Base-by-base conservation (phyloP, 2,797 vertebrate genomes). In the Peromyscus aztecus region DNA sequence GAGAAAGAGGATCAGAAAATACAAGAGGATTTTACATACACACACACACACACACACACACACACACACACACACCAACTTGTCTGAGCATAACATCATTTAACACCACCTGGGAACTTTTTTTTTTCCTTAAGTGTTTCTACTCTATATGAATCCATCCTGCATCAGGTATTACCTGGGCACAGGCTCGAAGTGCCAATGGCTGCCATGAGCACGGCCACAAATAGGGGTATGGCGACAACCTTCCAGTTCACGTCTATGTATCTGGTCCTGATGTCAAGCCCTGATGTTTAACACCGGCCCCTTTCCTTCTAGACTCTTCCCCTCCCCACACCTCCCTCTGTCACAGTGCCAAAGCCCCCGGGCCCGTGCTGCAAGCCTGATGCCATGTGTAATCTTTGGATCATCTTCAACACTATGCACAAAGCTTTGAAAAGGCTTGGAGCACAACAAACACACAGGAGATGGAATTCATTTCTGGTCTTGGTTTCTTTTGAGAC, bases 341-440 rank as follows among this genome's bases (percentile, higher is more conserved):
- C 75, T 24, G 12, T 46, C 34, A 49, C 24, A 46, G 10, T 63
- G n/a, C 31, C 49, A 9, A 4, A 31, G 29, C 13, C 88, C 43
- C 6, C 27, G 59, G 75, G 4, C 4, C 76, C 61, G 65, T 27
- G 29, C 27, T 2, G 0, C 0, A 21, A 78, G 23, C 61, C 52
- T 4, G 1, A 77, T 80, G 40, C 75, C 6, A 37, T n/a, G 31
- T 69, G 27, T 73, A 65, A 55, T 93, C 55, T 88, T 52, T 94
- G 63, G 73, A 34, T 91, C 34, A 43, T 65, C 49, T 27, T 73
- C 24, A 21, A 34, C 0, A 13, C 27, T 10, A n/a, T 78, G 9
- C 37, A 49, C 57, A 90, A 90, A 61, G 57, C 71, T 59, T 59
- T 52, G 89, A 71, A 76, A 94, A 93, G 67, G 43, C n/a, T 17